A percentile compares a stretch with the other conserved stretches of the same genome.
Evolutionary conservation across 2,888 invertebrate species (phyloP).

Genomic region (Metallyticus violacea): DNA sequence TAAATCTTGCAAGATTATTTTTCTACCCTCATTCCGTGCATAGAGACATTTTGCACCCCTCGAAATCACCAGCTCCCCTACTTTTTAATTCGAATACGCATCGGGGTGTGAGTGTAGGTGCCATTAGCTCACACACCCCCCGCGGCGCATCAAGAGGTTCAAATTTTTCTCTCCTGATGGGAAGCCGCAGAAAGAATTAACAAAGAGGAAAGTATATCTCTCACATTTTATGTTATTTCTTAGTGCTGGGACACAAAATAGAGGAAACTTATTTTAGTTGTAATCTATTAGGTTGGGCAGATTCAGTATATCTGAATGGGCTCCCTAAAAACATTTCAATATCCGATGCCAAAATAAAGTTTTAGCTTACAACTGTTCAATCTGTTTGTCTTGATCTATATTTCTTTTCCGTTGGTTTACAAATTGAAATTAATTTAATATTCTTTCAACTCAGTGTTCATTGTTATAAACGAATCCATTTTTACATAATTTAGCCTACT

Average conservation of each 20-base stretch:
- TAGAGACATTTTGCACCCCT: background rate
- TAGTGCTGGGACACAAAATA: background rate
- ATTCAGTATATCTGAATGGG: too few species aligned
- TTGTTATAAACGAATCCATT: too few species aligned
- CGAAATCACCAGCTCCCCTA: background rate
- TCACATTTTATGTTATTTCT: background rate
- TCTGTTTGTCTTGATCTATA: too few species aligned
- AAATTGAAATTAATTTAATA: too few species aligned
- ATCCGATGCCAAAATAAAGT: too few species aligned
- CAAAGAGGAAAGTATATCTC: background rate
- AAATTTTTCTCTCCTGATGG: background rate
- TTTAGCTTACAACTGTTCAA: too few species aligned
- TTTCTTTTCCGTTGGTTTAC: too few species aligned
- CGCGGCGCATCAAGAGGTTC: slow-evolving; percentile 3
- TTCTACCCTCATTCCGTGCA: background rate
- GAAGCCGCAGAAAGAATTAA: background rate
- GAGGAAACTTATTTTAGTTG: background rate
- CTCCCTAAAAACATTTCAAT: too few species aligned
- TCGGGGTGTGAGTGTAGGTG: slow-evolving; percentile 3
- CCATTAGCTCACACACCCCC: slow-evolving; percentile 11
- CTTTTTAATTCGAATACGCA: slow-evolving; percentile 12
- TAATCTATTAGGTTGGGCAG: too few species aligned
- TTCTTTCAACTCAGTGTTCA: too few species aligned
- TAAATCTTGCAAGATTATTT: background rate
- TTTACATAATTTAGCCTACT: too few species aligned